Evolutionary conservation across 2,888 invertebrate species (phyloP).

Genomic region (Drosophila prostipennis): DNA sequence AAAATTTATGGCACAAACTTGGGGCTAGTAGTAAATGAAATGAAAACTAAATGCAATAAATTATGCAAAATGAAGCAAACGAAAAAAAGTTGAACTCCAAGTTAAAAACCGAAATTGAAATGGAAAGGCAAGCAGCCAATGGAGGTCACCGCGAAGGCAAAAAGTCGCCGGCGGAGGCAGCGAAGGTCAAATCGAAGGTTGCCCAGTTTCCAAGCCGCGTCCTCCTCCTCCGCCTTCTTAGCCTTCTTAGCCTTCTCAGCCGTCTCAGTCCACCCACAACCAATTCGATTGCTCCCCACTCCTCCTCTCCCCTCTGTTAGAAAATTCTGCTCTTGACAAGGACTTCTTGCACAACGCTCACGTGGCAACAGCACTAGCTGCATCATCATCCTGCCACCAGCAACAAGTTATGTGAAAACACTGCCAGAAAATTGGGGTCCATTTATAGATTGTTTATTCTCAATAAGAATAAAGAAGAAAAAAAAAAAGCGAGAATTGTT

Average conservation of each 20-base stretch:
- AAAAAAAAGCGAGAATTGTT: no score
- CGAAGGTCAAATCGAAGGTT: conserved; percentile 40
- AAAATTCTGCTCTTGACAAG: conserved; percentile 23
- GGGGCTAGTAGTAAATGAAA: conserved; percentile 30
- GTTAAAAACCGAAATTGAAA: conserved; percentile 34
- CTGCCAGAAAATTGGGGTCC: neutral
- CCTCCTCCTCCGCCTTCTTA: no score
- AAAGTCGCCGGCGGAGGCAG: conserved; percentile 18
- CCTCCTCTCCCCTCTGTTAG: neutral
- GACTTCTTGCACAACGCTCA: conserved; percentile 46
- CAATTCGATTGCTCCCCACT: neutral
- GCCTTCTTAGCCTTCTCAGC: neutral
- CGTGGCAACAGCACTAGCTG: conserved; percentile 32
- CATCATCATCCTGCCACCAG: conserved; percentile 2
- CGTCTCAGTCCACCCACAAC: neutral
- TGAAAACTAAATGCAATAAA: conserved; percentile 74
- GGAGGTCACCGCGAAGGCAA: conserved; percentile 45
- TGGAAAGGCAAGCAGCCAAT: conserved; percentile 28
- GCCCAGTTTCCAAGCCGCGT: conserved; percentile 15
- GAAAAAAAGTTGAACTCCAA: conserved; percentile 47
- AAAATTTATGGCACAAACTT: conserved; percentile 61
- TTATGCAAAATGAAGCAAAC: conserved; percentile 64
- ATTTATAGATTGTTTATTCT: no score
- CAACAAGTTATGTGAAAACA: conserved; percentile 38
- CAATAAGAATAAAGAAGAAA: no score